Conservation (phyloP, 2,113 vertebrate species). For the Eolophus roseicapilla region DNA sequence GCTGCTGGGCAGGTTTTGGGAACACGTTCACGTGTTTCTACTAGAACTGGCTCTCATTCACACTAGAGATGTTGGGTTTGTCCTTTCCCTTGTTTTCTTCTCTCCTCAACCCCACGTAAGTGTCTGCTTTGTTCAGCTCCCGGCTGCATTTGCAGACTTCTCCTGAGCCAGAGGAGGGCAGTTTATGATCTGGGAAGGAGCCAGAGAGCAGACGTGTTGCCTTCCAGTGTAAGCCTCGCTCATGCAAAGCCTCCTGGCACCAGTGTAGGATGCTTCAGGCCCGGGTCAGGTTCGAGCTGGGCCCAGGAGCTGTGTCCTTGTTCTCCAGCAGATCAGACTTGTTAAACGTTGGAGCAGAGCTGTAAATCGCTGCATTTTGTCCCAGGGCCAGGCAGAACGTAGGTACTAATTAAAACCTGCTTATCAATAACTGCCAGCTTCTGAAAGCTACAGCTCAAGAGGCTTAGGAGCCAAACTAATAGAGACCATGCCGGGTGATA, state of each 20-base stretch:
- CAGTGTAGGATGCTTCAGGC: background rate
- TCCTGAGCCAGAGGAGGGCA: background rate
- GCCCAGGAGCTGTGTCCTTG: background rate
- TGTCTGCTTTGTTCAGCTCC: background rate
- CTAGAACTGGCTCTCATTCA: background rate
- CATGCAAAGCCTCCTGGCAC: background rate
- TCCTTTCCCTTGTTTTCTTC: background rate
- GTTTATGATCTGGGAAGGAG: background rate
- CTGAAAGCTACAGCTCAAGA: background rate
- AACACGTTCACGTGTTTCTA: background rate
- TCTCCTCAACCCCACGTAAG: background rate
- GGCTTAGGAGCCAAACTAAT: background rate
- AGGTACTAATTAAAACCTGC: constrained; percentile 19
- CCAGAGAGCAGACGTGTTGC: background rate
- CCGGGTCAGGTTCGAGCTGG: background rate
- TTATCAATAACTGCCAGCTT: background rate
- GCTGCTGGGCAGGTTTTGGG: background rate
- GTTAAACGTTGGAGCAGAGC: background rate
- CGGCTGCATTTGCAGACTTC: background rate
- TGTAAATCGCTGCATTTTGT: background rate
- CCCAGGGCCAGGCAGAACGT: background rate
- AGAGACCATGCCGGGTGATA: background rate
- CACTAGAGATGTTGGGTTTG: background rate
- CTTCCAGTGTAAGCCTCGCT: background rate
- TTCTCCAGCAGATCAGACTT: background rate